Base-by-base conservation (phyloP, 1,140 invertebrate species). In the Lerema accius region DNA sequence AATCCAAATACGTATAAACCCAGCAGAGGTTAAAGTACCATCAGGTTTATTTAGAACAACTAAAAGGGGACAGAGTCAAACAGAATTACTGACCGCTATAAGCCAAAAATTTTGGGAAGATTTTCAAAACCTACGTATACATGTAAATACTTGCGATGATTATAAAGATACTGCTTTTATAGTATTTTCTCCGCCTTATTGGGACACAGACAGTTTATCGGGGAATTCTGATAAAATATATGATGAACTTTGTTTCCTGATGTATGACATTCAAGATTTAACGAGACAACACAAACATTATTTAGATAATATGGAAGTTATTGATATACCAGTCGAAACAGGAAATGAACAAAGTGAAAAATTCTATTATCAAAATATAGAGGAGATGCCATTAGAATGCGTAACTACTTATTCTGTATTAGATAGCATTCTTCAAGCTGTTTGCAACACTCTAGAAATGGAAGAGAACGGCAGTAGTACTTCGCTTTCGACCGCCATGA, bases 221-320 rank as follows among this genome's bases (percentile, higher is more conserved):
- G 80, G 84, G n/a, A 53, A 14, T 55, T 55, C 83, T 19, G 83
- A 86, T 60, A 83, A 76, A 50, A 83, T 93, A 48, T 93, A 93
- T 69, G 89, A 93, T 49, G 84, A 89, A 63, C 49, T 93, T 35
- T 92, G 91, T 55, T 90, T 71, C 51, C 77, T 92, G 11, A 79
- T 92, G 63, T 92, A 92, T 42, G 91, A 93, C 68, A 71, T 93
- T 17, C 89, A 92, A 71, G 92, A 93, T 70, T 81, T 92, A 51
- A 84, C 76, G 13, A 69, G 85, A 65, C 91, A 92, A 63, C 90
- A 92, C 64, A 43, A 48, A 1, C 71, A 89, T 63, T 93, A 92
- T 63, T 75, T 93, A 58, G 68, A 85, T 7, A 91, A 88, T 49
- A 92, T 93, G 82, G 76, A 88, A 42, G 76, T 91, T 26, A 71